Base-by-base conservation (phyloP, 2,888 invertebrate genomes). In the Drosophila nr. fundita region DNA sequence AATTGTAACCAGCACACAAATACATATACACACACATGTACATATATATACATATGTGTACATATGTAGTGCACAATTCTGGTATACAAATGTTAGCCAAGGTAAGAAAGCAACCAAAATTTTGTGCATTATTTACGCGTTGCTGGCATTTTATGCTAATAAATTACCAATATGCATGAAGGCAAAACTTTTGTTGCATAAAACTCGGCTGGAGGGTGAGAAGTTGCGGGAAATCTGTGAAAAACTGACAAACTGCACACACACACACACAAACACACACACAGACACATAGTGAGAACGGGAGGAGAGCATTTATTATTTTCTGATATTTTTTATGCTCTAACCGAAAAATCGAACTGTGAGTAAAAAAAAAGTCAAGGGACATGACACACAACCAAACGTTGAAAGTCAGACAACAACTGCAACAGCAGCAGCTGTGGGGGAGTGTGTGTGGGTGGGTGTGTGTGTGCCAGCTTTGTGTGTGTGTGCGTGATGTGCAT, bases 141-240 rank as follows among this genome's bases (percentile, higher is more conserved):
- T 81, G 79, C 84, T 85, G 85, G 71, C 82, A 81, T 87, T 85
- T 87, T 84, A 89, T 85, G 85, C 85, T 87, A 85, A 85, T 85
- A 85, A 85, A 85, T 85, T 85, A 85, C 87, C 85, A 85, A 85
- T 85, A 89, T 85, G 89, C 87, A 84, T 68, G 83, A 77, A 76
- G 72, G 85, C 77, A 76, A 82, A 85, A 89, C 82, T 85, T 85
- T 87, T 66, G 62, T 79, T 77, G 85, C 89, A 79, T 65, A 40
- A 27, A 59, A 63, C 64, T 66, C 81, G 79, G 87, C 73, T 86
- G 30, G 49, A 15, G 45, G 30, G 36, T 21, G 6, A n/a, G 32
- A 45, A 42, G 27, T 21, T 27, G 32, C 40, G 54, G 53, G 40
- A 24, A 45, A 50, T 67, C 83, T 80, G 64, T 74, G 71, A 68